phyloP scores from a whole-genome alignment of 2,797 vertebrate species.

The Sebastes taczanowskii region DNA sequence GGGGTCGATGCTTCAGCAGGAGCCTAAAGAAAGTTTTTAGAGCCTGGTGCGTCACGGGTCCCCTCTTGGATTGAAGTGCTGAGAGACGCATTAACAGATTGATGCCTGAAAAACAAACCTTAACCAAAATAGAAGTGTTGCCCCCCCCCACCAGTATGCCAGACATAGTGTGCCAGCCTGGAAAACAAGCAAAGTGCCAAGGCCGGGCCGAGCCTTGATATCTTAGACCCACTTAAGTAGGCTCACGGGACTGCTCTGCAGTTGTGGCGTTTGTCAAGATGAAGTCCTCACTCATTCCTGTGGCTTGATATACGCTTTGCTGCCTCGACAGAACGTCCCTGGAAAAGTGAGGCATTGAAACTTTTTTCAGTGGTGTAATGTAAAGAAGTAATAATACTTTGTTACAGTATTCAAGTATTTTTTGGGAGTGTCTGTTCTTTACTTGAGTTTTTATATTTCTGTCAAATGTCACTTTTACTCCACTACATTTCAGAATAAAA shows the following conservation, averaged over 20 bases:
- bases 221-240: constrained; percentile 56
- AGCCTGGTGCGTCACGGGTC: constrained; percentile 35
- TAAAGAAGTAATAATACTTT: too few relatives aligned
- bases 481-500: too few relatives aligned
- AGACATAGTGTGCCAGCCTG: constrained; percentile 52
- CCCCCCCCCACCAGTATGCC: constrained; percentile 44
- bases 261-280: constrained; percentile 29
- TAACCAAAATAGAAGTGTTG: constrained; percentile 80
- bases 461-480: too few relatives aligned
- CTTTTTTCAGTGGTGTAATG: not conserved
- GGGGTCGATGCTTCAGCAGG: constrained; percentile 31
- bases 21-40: constrained; percentile 56
- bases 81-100: constrained; percentile 69
- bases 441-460: too few relatives aligned
- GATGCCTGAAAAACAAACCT: constrained; percentile 77
- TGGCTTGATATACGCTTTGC: constrained; percentile 9
- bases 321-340: not conserved
- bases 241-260: constrained; percentile 34
- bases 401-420: not conserved
- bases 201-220: constrained; percentile 58
- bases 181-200: constrained; percentile 46
- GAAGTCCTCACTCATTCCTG: constrained; percentile 33
- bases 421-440: not conserved
- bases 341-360: not conserved
- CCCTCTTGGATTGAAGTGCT: constrained; percentile 48